phyloP scores from a whole-genome alignment of 2,113 vertebrate genomes.

The Rhabdornis inornatus region DNA sequence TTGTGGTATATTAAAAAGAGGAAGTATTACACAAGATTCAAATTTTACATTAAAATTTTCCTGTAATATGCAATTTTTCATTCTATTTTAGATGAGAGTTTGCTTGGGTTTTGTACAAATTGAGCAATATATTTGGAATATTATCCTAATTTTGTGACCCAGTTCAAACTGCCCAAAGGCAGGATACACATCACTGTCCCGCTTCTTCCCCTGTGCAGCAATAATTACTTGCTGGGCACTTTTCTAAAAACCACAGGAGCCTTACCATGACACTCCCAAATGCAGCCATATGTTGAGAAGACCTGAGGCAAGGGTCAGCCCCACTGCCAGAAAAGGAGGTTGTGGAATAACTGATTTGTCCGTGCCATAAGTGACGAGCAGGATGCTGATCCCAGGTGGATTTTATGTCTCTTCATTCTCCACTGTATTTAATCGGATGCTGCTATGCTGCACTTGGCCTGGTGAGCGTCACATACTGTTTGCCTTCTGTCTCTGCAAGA shows the following conservation, averaged over 20 bases:
- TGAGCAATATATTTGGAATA: neutral
- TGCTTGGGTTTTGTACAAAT: neutral
- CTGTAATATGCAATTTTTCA: neutral
- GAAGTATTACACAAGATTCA: neutral
- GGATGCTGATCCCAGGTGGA: neutral
- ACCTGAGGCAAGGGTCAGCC: neutral
- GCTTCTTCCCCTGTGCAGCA: neutral
- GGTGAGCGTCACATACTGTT: neutral
- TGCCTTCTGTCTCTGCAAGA: neutral
- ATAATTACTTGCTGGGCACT: neutral
- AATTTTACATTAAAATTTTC: neutral
- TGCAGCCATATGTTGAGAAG: accelerated
- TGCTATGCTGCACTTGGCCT: neutral
- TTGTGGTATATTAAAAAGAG: neutral
- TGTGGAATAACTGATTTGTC: neutral
- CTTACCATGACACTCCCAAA: neutral
- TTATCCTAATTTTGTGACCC: neutral
- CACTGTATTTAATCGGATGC: neutral
- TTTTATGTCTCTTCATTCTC: neutral
- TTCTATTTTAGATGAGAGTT: neutral
- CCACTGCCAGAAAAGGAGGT: neutral
- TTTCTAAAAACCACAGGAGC: neutral
- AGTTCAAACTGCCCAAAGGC: neutral
- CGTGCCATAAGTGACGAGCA: accelerated
- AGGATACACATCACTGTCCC: neutral